phyloP scores from a whole-genome alignment of 2,113 vertebrate genomes.

The Neolamprologus caudopunctatus region DNA sequence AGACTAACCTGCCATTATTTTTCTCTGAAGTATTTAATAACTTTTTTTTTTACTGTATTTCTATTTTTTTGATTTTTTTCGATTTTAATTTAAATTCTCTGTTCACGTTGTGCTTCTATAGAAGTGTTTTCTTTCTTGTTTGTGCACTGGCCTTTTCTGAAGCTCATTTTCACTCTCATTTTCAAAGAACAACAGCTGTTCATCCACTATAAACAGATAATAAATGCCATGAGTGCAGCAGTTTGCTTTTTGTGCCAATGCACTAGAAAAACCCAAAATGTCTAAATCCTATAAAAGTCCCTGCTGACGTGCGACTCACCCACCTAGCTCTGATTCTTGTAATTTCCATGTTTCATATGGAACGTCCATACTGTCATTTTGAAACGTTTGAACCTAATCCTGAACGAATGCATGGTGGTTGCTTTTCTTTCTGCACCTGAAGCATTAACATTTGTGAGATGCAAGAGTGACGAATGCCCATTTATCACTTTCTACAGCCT shows the following conservation, averaged over 20 bases:
- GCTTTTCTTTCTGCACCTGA: not conserved
- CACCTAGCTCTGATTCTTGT: not conserved
- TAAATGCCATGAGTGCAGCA: not conserved
- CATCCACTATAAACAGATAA: not conserved
- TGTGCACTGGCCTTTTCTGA: not conserved
- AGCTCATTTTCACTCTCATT: not conserved
- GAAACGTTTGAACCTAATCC: not conserved
- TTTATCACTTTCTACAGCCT: conserved; percentile 9
- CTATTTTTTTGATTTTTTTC: not conserved
- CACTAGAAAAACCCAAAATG: not conserved
- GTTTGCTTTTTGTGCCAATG: not conserved
- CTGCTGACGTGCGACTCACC: not conserved
- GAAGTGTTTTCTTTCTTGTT: not conserved
- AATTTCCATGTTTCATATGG: not conserved
- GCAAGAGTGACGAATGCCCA: not conserved
- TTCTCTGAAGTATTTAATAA: not conserved
- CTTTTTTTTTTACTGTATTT: not conserved
- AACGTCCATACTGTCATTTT: not conserved
- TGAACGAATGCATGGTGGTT: not conserved
- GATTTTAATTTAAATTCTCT: not conserved
- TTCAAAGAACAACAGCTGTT: not conserved
- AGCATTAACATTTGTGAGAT: not conserved
- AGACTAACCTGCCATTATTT: not conserved
- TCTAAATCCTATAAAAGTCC: not conserved
- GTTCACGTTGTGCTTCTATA: not conserved